Base-by-base conservation (phyloP, 1,140 invertebrate genomes). In the Drosophila willistoni region DNA sequence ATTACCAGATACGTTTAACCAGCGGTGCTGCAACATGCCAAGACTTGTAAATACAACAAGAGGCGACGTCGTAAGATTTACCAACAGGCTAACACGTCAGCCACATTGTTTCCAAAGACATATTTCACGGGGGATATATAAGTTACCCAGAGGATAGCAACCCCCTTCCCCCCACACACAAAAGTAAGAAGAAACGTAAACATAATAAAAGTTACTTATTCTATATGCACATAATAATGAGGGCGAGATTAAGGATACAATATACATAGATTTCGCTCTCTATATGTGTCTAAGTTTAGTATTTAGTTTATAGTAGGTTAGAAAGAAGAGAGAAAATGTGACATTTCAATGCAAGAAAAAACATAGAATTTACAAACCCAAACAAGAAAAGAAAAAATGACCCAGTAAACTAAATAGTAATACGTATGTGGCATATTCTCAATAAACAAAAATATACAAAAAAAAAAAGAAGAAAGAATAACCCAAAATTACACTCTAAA, bases 1-100 rank as follows among this genome's bases (percentile, higher is more conserved):
- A 93, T 96, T 47, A 96, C 95, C 69, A 94, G 95, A 94, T 96
- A 96, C 93, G 96, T 96, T 71, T 96, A 93, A 92, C 85, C 85
- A 71, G 85, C 84, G 84, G 84, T 89, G 75, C 77, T 91, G 69
- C 71, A 90, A 39, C 86, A 90, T 59, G 81, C 80, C 55, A 82
- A 87, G 90, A 93, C 85, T 73, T 90, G 84, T 89, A 89, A 89
- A 89, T 89, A 89, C 55, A 89, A 90, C 67, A 89, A 89, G 74
- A 84, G 85, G 71, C 68, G 84, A 47, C 84, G 84, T 59, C 84
- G 84, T 47, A 90, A 80, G 79, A 77, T 83, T 68, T 81, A 74
- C 51, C 81, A 90, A 64, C 85, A 91, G 61, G 82, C 81, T 22
- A 51, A 51, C 57, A 80, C 79, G 73, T 72, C 83, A 55, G 71